A percentile compares a stretch with the other conserved stretches of the same genome.
Evolutionary conservation across 2,113 vertebrate genomes (phyloP).

Genomic region (Hippopotamus amphibius): DNA sequence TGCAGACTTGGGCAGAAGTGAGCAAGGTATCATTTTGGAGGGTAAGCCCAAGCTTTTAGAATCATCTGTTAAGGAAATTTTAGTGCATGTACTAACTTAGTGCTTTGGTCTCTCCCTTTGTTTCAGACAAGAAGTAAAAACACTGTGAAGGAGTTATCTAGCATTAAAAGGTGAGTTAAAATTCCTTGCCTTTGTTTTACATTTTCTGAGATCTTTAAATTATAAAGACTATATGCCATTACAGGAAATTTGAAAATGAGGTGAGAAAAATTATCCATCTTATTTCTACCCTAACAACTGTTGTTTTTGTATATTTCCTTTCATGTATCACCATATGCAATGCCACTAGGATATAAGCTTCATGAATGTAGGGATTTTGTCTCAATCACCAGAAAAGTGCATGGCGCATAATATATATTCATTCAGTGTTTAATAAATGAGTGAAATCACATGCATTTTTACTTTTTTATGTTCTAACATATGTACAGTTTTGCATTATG

Average conservation of each 20-base stretch:
- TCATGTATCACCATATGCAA: neutral
- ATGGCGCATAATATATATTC: neutral
- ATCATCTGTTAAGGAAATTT: slow-evolving; percentile 36
- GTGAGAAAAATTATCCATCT: neutral
- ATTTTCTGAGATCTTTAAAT: slow-evolving; percentile 57
- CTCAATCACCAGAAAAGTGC: neutral
- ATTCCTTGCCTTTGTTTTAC: slow-evolving; percentile 51
- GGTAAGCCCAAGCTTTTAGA: neutral
- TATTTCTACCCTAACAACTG: neutral
- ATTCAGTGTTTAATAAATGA: slow-evolving; percentile 22
- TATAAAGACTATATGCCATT: neutral
- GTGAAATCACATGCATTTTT: slow-evolving; percentile 6
- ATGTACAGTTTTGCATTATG: slow-evolving; percentile 23
- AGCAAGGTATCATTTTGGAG: slow-evolving; percentile 83
- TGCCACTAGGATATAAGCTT: neutral
- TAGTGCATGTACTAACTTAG: neutral
- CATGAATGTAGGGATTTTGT: neutral
- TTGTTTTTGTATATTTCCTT: slow-evolving; percentile 40
- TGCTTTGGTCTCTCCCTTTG: slow-evolving; percentile 5
- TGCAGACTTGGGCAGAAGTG: slow-evolving; percentile 83
- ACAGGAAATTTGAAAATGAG: slow-evolving; percentile 39
- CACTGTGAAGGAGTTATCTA: neutral
- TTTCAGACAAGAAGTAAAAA: slow-evolving; percentile 69
- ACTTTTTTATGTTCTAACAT: neutral
- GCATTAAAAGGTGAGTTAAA: slow-evolving; percentile 82